Conservation (phyloP, 2,888 invertebrate species). For the Tillus elongatus region DNA sequence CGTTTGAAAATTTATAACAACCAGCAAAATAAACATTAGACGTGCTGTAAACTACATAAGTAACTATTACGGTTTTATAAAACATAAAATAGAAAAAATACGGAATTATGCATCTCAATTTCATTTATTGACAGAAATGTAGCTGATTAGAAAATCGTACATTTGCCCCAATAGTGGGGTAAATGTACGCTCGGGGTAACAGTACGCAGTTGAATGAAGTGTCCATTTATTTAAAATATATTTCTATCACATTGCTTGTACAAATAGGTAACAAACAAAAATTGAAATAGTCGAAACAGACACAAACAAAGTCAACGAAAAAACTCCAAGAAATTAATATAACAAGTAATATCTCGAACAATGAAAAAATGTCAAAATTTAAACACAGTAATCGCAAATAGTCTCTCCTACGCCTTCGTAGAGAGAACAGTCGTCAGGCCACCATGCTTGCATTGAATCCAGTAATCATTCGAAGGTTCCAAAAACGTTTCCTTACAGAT, state of each 20-base stretch:
- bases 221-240: background rate
- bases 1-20: no score
- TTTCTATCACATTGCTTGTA: no score
- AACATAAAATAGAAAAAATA: background rate
- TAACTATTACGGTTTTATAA: slow-evolving; percentile 3
- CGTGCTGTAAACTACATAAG: no score
- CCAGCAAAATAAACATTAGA: no score
- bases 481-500: background rate
- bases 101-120: slow-evolving; percentile 2
- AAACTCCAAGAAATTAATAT: slow-evolving; percentile 1
- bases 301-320: background rate
- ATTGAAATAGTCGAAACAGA: slow-evolving; percentile 3
- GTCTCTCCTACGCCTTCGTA: slow-evolving; percentile 2
- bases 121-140: background rate
- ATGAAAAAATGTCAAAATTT: slow-evolving; percentile 1
- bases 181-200: slow-evolving; percentile 2
- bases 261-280: slow-evolving; percentile 1
- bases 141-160: slow-evolving; percentile 1
- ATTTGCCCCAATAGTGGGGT: background rate
- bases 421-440: slow-evolving; percentile 4
- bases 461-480: background rate
- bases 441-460: no score
- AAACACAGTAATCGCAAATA: slow-evolving; percentile 3
- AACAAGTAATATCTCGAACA: slow-evolving; percentile 3
- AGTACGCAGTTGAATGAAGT: slow-evolving; percentile 3